A percentile compares a stretch with the other conserved stretches of the same genome.
These are phyloP conservation scores for Vultur gryphus DNA, from an alignment of 2,797 vertebrate species.

Conservation along the genomic window DNA sequence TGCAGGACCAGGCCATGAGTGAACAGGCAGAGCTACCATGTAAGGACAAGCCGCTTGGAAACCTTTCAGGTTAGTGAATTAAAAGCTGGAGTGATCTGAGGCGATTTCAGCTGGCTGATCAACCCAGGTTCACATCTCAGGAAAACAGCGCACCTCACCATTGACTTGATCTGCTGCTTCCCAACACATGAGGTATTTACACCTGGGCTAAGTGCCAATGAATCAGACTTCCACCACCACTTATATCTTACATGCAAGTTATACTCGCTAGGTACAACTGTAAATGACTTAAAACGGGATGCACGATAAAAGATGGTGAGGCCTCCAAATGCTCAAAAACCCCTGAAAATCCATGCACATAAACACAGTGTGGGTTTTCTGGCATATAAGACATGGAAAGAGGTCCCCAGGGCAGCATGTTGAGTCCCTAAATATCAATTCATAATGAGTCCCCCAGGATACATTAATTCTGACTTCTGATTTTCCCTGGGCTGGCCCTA, in stretches of 20 bases:
- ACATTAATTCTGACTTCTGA: neutral
- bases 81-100: neutral
- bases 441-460: neutral
- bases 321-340: neutral
- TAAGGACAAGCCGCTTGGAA: neutral
- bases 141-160: neutral
- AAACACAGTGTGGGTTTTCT: neutral
- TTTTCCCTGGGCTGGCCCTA: neutral
- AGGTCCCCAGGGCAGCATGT: neutral
- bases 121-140: neutral
- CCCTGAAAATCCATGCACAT: neutral
- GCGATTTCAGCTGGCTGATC: neutral
- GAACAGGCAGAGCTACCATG: neutral
- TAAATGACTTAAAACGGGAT: neutral
- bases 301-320: neutral
- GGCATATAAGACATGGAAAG: neutral
- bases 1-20: neutral
- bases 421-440: constrained; percentile 20
- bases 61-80: neutral
- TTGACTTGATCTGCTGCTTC: neutral
- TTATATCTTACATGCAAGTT: neutral
- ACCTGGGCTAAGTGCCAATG: neutral
- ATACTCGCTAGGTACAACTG: neutral
- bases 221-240: neutral
- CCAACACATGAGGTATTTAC: neutral